Conservation (phyloP, 2,113 vertebrate species). For the Okapia johnstoni region DNA sequence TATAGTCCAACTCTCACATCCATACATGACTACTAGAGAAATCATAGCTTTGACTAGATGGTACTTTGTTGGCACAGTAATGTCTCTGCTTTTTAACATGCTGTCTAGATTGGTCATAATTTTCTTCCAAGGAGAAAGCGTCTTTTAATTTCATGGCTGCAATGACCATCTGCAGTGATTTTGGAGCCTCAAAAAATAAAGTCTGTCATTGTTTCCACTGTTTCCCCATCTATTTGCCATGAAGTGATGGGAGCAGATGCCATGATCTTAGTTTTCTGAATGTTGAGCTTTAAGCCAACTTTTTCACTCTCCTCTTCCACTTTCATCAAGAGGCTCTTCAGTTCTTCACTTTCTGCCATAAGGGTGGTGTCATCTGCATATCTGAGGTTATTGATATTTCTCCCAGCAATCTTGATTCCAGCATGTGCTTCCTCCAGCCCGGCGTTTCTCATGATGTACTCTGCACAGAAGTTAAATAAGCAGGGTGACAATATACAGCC, state of each 20-base stretch:
- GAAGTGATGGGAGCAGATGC: neutral
- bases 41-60: neutral
- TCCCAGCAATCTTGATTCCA: neutral
- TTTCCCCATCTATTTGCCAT: neutral
- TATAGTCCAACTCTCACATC: no score
- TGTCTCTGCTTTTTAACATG: neutral
- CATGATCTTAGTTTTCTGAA: neutral
- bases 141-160: neutral
- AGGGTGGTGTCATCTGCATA: neutral
- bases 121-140: neutral
- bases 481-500: neutral
- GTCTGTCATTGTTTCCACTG: no score
- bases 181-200: accelerated
- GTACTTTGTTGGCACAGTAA: neutral
- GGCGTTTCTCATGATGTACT: neutral
- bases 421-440: neutral
- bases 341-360: neutral
- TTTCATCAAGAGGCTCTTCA: neutral
- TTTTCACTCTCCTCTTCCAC: neutral
- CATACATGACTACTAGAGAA: neutral
- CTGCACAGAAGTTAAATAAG: neutral
- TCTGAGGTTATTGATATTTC: neutral
- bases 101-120: neutral
- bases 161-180: neutral
- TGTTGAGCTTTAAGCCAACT: neutral